Base-by-base conservation (phyloP, 1,140 invertebrate genomes). In the Mamestra configurata region DNA sequence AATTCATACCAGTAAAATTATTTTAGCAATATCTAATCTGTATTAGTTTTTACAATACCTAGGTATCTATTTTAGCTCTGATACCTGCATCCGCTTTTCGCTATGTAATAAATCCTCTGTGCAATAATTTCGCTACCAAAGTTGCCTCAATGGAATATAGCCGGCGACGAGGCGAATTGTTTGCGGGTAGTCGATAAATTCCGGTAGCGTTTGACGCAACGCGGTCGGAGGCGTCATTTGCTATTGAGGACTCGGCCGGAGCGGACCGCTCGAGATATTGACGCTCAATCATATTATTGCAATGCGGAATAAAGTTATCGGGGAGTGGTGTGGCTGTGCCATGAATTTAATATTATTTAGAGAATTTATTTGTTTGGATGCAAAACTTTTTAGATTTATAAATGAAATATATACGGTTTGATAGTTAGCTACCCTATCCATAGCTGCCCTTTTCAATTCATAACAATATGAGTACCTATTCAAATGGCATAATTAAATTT, bases 151-250 rank as follows among this genome's bases (percentile, higher is more conserved):
- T 79, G 76, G 80, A 68, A 64, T 49, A 81, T 51, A 79, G 77
- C 51, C 49, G 72, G 61, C 55, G 73, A 40, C 59, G 79, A 77
- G 57, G 83, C 55, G 79, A 77, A 80, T 82, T 79, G 81, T 82
- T 79, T 82, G 84, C 79, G 79, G 84, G 81, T 85, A 83, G 84
- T 83, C 84, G 79, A 83, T 83, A 85, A 79, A 83, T 85, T 83
- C 84, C 81, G 79, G 81, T 82, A 66, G 81, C 68, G 71, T 77
- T 77, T 85, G 84, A 81, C 84, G 79, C 76, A 81, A 81, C 81
- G 55, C 82, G 78, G 81, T 79, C 79, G 81, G 24, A 43, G 22
- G 35, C 75, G 51, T 72, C 81, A 76, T 78, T 83, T 79, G 77
- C 79, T 79, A 83, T 81, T 83, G 76, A 83, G 79, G 51, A 80